phyloP scores from a whole-genome alignment of 2,113 vertebrate genomes.

The Pituophis catenifer region DNA sequence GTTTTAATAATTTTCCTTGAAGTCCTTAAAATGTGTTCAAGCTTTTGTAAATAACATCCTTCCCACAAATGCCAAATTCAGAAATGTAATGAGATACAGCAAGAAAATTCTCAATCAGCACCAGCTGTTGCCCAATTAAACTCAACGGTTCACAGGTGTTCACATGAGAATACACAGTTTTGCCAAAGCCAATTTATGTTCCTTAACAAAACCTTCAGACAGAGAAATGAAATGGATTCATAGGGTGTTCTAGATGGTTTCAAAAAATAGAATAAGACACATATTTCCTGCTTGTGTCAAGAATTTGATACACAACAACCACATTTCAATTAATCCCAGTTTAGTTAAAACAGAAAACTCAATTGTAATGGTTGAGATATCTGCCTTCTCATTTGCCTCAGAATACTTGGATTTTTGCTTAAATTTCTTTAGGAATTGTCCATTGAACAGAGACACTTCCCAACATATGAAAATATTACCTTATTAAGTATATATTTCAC shows the following conservation, averaged over 20 bases:
- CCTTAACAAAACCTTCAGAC: conserved; percentile 47
- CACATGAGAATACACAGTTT: conserved; percentile 53
- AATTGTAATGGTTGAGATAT: neutral
- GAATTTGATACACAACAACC: conserved; percentile 16
- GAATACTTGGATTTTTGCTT: neutral
- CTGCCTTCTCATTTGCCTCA: neutral
- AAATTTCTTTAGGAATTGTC: neutral
- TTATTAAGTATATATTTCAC: neutral
- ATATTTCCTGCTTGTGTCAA: conserved; percentile 9
- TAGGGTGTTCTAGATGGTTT: conserved; percentile 32
- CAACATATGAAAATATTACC: neutral
- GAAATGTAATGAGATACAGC: conserved; percentile 62
- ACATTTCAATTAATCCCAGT: conserved; percentile 16
- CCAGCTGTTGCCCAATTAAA: conserved; percentile 71
- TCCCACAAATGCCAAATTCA: conserved; percentile 37
- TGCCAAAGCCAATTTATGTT: conserved; percentile 46
- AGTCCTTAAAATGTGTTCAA: conserved; percentile 47
- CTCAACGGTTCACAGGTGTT: conserved; percentile 71
- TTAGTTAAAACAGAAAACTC: conserved; percentile 20
- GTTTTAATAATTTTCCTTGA: conserved; percentile 35
- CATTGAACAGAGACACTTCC: neutral
- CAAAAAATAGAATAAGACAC: neutral
- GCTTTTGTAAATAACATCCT: conserved; percentile 39
- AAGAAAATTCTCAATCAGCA: conserved; percentile 66
- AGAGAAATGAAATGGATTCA: conserved; percentile 47